These are phyloP conservation scores for Pocillopora meandrina DNA, from an alignment of 92 coral and sea anemone species.

Conservation along the genomic window DNA sequence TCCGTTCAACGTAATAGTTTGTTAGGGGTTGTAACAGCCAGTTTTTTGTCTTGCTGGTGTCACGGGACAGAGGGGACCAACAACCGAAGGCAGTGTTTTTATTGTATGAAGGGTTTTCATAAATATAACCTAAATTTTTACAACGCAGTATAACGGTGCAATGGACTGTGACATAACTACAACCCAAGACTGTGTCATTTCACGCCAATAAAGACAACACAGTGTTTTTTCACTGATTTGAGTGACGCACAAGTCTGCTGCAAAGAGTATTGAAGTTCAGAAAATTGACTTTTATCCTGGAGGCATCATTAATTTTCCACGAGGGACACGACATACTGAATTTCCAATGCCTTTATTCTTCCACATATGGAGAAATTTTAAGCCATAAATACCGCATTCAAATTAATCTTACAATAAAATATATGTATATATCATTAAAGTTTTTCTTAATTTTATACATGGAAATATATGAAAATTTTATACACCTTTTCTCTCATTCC, in stretches of 20 bases:
- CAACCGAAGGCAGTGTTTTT: neutral
- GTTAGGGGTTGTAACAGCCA: neutral
- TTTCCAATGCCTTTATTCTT: neutral
- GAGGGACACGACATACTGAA: too few relatives aligned
- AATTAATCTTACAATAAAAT: neutral
- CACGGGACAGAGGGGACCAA: neutral
- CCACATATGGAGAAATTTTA: neutral
- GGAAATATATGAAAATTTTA: neutral
- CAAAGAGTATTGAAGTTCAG: too few relatives aligned
- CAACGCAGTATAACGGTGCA: neutral
- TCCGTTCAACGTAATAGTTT: neutral
- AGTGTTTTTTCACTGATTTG: too few relatives aligned
- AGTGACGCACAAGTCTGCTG: neutral
- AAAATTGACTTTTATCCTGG: too few relatives aligned
- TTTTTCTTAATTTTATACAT: neutral
- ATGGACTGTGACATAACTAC: neutral
- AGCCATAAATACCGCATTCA: neutral
- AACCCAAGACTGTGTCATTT: too few relatives aligned
- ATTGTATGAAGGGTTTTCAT: neutral
- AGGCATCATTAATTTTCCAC: too few relatives aligned
- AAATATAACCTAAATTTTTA: neutral
- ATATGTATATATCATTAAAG: constrained; percentile 1
- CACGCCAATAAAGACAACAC: too few relatives aligned
- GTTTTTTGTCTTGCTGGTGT: neutral
- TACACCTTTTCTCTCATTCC: neutral